phyloP scores from a whole-genome alignment of 2,113 vertebrate species.

The Nibea coibor region DNA sequence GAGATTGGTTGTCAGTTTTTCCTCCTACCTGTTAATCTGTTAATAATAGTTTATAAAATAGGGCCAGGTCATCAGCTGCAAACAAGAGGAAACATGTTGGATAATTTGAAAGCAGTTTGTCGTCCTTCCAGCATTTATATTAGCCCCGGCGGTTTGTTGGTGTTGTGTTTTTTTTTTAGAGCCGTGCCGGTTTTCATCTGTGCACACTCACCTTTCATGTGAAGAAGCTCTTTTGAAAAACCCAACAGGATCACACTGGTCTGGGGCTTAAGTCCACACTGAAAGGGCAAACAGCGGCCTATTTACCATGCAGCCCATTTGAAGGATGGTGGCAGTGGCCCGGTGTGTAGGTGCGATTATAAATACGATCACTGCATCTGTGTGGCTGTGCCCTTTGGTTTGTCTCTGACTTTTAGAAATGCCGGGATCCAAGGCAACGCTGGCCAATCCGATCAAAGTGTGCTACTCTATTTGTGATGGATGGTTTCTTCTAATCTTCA shows the following conservation, averaged over 20 bases:
- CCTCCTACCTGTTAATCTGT: background rate
- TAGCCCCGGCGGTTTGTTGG: background rate
- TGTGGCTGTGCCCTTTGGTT: conserved; percentile 29
- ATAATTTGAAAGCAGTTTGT: conserved; percentile 4
- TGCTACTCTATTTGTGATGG: background rate
- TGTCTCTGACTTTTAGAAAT: conserved; percentile 30
- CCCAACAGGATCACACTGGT: conserved; percentile 42
- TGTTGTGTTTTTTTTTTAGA: background rate
- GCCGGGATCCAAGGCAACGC: background rate
- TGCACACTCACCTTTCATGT: conserved; percentile 25
- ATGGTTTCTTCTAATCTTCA: background rate
- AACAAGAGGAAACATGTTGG: background rate
- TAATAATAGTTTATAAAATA: background rate
- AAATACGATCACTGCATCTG: conserved; percentile 6
- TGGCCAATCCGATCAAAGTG: conserved; percentile 37
- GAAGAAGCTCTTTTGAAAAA: conserved; percentile 32
- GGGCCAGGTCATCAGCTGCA: too few relatives aligned
- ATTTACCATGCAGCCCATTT: conserved; percentile 37
- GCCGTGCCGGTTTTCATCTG: conserved; percentile 35
- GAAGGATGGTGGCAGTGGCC: conserved; percentile 17
- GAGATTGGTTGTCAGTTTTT: background rate
- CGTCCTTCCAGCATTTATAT: background rate
- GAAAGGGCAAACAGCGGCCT: conserved; percentile 49
- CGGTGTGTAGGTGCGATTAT: background rate
- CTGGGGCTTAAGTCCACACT: conserved; percentile 17